Base-by-base conservation (phyloP, 2,797 vertebrate species). In the Parotocinclus haroldoi region DNA sequence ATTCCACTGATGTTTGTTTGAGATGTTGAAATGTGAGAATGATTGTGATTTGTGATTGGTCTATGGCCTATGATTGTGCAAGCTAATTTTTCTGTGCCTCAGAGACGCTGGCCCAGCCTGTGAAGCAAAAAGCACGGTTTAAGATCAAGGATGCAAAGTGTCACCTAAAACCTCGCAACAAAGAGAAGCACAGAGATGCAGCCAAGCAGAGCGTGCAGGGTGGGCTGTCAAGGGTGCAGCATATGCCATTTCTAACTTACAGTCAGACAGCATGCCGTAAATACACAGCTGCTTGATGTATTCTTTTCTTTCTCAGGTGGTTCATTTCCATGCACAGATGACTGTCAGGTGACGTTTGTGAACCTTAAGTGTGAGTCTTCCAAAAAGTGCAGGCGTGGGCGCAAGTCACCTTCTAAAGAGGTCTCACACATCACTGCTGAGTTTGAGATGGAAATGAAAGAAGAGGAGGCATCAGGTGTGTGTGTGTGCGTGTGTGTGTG, bases 141-240 rank as follows among this genome's bases (percentile, higher is more conserved):
- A 98, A 96, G 90, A 95, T 98, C 79, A 95, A 94, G 80, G 95
- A 97, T 1, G 92, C 95, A 64, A 98, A 96, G 74, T 98, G 96
- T 76, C 93, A 94, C 78, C 89, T 98, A 73, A 87, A 83, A 46
- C 94, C 95, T 17, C 92, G 92, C 38, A 92, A 87, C 83, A 96
- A 88, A 73, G 95, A 96, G 72, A 95, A 90, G 67, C 77, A 83
- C 13, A 89, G 89, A 77, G 95, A 95, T 1, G 69, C 82, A 36
- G 75, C 80, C 36, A 92, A 81, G 68, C 95, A 92, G 72, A 85
- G 69, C 67, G 69, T 86, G 57, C 89, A 90, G 85, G 95, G 95
- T 98, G 85, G 45, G 61, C 14, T 8, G 9, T 72, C 64, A 60
- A 52, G 7, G 57, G 10, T 59, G 0, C 78, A 48, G 69, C 38